Percentiles rank a stretch among this genome's conserved stretches.
Evolutionary conservation across 53 echinoderm and acorn worm species (phyloP).

Genomic region (Luidia sarsii): DNA sequence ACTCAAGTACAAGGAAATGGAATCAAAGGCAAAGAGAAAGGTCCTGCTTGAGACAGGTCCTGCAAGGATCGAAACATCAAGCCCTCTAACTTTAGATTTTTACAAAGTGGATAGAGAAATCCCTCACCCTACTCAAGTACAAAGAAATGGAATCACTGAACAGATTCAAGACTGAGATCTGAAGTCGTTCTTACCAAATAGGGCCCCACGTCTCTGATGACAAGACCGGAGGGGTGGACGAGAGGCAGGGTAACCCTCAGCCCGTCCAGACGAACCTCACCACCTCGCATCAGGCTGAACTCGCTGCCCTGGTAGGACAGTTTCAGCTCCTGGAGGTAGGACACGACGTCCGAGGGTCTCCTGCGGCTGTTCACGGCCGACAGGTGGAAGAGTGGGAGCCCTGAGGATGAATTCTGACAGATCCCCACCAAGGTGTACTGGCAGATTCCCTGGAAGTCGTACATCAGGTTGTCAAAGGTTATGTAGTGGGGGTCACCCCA

Average conservation of each 20-base stretch:
- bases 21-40: no score
- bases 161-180: no score
- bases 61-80: no score
- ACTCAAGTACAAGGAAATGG: not conserved
- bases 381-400: constrained; percentile 52
- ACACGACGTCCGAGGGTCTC: constrained; percentile 20
- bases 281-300: constrained; percentile 34
- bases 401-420: constrained; percentile 44
- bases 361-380: constrained; percentile 51
- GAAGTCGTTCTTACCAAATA: constrained; percentile 48
- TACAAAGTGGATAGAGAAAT: no score
- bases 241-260: constrained; percentile 62
- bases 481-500: constrained; percentile 81
- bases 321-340: constrained; percentile 54
- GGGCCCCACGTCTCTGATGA: constrained; percentile 20
- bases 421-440: constrained; percentile 63
- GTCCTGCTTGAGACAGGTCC: no score
- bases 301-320: constrained; percentile 51
- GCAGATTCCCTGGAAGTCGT: constrained; percentile 72
- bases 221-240: constrained; percentile 24
- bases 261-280: constrained; percentile 54
- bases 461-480: constrained; percentile 61
- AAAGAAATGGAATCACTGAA: not conserved
- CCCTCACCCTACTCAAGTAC: no score
- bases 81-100: no score